These are phyloP conservation scores for Tenebrio molitor DNA, from an alignment of 1,140 invertebrate genomes.

Conservation along the genomic window DNA sequence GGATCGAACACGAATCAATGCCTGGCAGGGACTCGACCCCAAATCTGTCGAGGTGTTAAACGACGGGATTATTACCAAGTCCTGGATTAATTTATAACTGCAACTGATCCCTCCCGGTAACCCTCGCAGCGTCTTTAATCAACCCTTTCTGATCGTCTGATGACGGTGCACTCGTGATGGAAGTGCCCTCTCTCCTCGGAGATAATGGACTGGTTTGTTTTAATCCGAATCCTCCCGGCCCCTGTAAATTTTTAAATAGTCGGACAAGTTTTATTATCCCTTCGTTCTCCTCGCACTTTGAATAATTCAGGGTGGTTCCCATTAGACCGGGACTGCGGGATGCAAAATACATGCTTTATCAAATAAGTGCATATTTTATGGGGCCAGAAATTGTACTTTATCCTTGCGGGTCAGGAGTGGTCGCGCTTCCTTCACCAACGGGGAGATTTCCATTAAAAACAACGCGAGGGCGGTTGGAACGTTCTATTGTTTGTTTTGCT, in stretches of 20 bases:
- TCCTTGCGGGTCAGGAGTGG: too few relatives aligned
- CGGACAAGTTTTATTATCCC: conserved; percentile 4
- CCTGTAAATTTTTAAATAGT: neutral
- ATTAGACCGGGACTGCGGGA: conserved; percentile 2
- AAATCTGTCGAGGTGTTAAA: conserved; percentile 12
- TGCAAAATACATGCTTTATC: conserved; percentile 9
- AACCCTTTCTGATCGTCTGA: neutral
- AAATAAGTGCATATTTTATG: conserved; percentile 9
- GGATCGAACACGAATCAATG: neutral
- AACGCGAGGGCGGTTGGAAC: neutral
- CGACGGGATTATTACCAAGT: conserved; percentile 5
- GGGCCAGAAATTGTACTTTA: neutral
- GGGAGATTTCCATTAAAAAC: neutral
- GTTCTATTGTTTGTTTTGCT: neutral
- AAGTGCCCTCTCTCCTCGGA: too few relatives aligned
- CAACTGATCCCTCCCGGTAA: neutral
- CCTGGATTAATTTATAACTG: conserved; percentile 5
- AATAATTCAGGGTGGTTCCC: conserved; percentile 10
- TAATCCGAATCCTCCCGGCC: neutral
- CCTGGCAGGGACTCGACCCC: neutral
- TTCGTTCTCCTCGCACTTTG: conserved; percentile 10
- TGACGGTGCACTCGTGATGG: neutral
- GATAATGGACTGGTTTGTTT: neutral
- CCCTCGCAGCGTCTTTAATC: neutral
- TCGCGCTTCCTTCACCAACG: too few relatives aligned